phyloP scores from a whole-genome alignment of 1,140 invertebrate species.

The Bombus huntii region DNA sequence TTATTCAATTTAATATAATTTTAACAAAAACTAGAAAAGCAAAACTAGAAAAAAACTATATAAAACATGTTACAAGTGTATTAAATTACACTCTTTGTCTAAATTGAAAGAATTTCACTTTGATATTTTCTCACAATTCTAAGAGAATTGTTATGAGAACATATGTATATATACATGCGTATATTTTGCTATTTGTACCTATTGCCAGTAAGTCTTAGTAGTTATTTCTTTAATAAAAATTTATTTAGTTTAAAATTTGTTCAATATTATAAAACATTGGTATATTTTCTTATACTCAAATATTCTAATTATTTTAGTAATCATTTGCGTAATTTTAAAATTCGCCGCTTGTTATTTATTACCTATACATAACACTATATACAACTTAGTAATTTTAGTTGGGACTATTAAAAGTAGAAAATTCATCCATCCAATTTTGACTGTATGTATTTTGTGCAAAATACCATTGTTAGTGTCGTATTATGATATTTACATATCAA shows the following conservation, averaged over 20 bases:
- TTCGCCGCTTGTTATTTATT: background rate
- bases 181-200: slow-evolving; percentile 45
- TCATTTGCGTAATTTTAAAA: background rate
- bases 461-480: slow-evolving; percentile 15
- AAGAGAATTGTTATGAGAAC: slow-evolving; percentile 37
- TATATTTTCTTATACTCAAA: slow-evolving; percentile 25
- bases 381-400: background rate
- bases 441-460: background rate
- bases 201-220: slow-evolving; percentile 29
- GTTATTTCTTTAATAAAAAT: slow-evolving; percentile 17
- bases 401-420: slow-evolving; percentile 10
- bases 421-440: slow-evolving; percentile 28
- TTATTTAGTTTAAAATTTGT: slow-evolving; percentile 38
- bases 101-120: slow-evolving; percentile 20
- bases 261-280: slow-evolving; percentile 13
- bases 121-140: slow-evolving; percentile 32
- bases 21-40: background rate
- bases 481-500: slow-evolving; percentile 22
- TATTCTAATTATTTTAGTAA: background rate
- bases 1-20: slow-evolving; percentile 9
- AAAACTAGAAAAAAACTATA: slow-evolving; percentile 2
- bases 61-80: slow-evolving; percentile 29
- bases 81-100: slow-evolving; percentile 27
- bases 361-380: slow-evolving; percentile 6
- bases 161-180: slow-evolving; percentile 10